Evolutionary conservation across 2,888 invertebrate genomes (phyloP), one percentile per base, ranked within the genome.

Genomic region (Romanomermis culicivorax): DNA sequence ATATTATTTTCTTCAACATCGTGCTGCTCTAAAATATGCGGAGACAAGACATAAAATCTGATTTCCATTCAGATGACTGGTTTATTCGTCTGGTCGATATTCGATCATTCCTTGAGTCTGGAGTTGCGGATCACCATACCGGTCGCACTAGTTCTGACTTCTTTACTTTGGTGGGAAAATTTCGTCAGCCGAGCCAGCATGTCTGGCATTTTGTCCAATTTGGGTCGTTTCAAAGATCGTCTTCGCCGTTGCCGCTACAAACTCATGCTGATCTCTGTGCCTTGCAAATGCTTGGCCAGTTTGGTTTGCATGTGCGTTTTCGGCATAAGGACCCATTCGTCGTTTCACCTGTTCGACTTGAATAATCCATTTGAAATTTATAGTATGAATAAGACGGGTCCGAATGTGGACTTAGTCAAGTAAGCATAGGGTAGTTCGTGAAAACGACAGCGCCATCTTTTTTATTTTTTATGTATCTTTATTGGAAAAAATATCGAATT

Each of bases 141-240:
- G 0, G 60, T 79, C 2, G 77, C 81, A 2, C 72, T 81, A 52
- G 61, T 81, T 29, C 71, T 83, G 27, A 76, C 80, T 54, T 85
- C 85, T 0, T 72, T 79, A 49, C 11, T 81, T 25, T 86, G 84
- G 83, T 85, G 85, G 85, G 81, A 82, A 67, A 85, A 84, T 69
- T 85, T 77, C 67, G 75, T 81, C 2, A 69, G 69, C 45, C 63
- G 65, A 53, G 60, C 63, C 43, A 58, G 58, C n/a, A 51, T 45
- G 29, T 49, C 56, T 25, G 57, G 55, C 2, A 36, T 58, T 27
- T 47, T 55, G n/a, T 45, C 53, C 26, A 61, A 58, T 53, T 64
- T 66, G 54, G 63, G 63, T 30, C 56, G 60, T 2, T 55, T 65
- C 24, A 62, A 65, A 53, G 57, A 60, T 2, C 59, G 60, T n/a